phyloP scores from a whole-genome alignment of 1,140 invertebrate genomes.

The Eubasilissa regina region DNA sequence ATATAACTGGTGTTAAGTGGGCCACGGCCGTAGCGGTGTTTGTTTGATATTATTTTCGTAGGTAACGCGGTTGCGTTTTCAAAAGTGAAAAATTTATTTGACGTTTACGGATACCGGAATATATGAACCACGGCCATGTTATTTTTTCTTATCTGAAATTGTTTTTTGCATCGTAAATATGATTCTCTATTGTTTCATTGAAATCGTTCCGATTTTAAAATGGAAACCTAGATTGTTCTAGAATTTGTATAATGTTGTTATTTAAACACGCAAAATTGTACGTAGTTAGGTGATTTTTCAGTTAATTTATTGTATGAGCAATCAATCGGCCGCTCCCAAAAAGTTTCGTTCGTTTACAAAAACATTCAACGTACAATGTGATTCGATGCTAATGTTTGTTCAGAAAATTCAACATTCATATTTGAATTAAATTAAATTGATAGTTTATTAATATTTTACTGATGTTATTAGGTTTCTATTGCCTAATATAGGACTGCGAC shows the following conservation, averaged over 20 bases:
- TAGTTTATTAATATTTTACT: too few species aligned
- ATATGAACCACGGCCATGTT: background rate
- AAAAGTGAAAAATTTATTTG: constrained; percentile 31
- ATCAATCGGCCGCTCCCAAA: constrained; percentile 9
- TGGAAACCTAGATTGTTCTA: background rate
- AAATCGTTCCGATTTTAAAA: background rate
- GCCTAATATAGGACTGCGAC: too few species aligned
- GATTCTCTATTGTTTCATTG: background rate
- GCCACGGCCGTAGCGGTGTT: background rate
- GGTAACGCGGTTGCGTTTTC: constrained; percentile 2
- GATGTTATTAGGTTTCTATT: too few species aligned
- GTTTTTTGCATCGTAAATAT: background rate
- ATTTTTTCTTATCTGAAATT: background rate
- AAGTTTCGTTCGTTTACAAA: background rate
- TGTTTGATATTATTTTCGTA: background rate
- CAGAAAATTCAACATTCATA: too few species aligned
- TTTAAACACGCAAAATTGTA: background rate
- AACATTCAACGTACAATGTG: too few species aligned
- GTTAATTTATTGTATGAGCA: background rate
- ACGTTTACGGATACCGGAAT: background rate
- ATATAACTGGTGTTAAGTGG: background rate
- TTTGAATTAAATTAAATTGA: too few species aligned
- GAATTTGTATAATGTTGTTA: background rate
- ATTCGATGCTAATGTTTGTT: too few species aligned
- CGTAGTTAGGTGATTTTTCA: background rate